Percentiles rank a stretch among this genome's conserved stretches.
Evolutionary conservation across 2,797 vertebrate genomes (phyloP).

Genomic region (Acrocephalus scirpaceus): DNA sequence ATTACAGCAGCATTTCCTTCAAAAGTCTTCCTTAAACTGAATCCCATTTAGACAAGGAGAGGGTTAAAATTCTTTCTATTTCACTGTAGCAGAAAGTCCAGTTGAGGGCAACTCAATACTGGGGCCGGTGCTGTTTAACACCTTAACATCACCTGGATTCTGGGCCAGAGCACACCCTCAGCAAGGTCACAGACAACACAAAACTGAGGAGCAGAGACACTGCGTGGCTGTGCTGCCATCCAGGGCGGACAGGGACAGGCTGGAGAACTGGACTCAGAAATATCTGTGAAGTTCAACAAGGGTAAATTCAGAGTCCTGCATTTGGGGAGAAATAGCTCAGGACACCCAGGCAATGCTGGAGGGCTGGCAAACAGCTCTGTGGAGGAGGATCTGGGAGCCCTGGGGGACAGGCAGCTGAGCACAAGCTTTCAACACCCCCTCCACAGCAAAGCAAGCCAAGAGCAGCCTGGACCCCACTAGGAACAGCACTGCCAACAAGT

Average conservation of each 20-base stretch:
- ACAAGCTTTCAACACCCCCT: accelerated
- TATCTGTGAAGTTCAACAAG: not conserved
- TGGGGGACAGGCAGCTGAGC: not conserved
- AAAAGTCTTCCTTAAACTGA: not conserved
- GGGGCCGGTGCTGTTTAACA: not conserved
- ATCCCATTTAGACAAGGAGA: not conserved
- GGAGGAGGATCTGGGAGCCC: not conserved
- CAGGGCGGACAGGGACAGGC: not conserved
- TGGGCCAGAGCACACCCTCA: not conserved
- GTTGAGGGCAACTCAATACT: not conserved
- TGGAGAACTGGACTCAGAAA: not conserved
- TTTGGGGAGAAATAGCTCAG: not conserved
- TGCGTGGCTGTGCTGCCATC: not conserved
- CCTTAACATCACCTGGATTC: not conserved
- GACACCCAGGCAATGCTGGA: not conserved
- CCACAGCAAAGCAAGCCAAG: not conserved
- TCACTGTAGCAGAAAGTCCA: not conserved
- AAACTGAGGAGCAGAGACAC: not conserved
- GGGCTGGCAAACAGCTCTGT: not conserved
- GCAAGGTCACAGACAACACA: not conserved
- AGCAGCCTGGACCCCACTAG: not conserved
- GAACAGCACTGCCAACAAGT: not conserved
- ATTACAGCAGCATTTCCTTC: not conserved
- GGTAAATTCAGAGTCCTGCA: not conserved
- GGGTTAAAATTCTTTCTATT: not conserved